Evolutionary conservation across 2,113 vertebrate genomes (phyloP).

Genomic region (Pipa parva): DNA sequence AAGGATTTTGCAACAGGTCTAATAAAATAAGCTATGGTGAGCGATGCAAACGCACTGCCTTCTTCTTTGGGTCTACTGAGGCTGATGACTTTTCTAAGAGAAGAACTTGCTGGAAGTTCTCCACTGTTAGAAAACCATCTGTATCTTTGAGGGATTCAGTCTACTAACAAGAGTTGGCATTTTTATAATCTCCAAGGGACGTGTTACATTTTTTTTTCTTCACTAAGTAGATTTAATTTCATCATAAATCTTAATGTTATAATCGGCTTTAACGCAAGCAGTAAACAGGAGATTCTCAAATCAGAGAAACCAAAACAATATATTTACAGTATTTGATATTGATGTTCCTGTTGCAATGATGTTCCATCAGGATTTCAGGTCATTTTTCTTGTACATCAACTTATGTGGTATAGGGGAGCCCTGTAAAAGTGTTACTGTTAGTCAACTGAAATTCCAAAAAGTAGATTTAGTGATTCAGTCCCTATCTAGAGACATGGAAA

Average conservation of each 20-base stretch:
- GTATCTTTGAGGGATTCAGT: background rate
- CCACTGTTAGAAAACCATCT: conserved; percentile 46
- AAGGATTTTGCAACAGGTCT: conserved; percentile 25
- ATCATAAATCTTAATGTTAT: conserved; percentile 47
- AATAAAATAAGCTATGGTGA: conserved; percentile 33
- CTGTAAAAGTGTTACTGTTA: too few relatives aligned
- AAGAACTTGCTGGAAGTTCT: background rate
- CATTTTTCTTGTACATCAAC: too few relatives aligned
- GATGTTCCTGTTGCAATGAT: too few relatives aligned
- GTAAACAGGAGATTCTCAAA: background rate
- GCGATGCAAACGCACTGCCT: conserved; percentile 3
- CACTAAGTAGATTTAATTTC: conserved; percentile 47
- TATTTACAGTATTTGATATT: accelerated
- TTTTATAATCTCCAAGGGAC: conserved; percentile 48
- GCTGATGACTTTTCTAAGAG: accelerated
- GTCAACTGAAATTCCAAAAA: too few relatives aligned
- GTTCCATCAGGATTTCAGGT: too few relatives aligned
- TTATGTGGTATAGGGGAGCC: too few relatives aligned
- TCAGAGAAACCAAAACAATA: background rate
- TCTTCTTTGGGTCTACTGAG: background rate
- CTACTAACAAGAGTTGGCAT: conserved; percentile 19
- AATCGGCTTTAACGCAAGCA: background rate
- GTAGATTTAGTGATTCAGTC: too few relatives aligned
- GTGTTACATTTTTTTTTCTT: conserved; percentile 44
- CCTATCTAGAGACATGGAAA: too few relatives aligned